Base-by-base conservation (phyloP, 2,888 invertebrate genomes). In the Coelinius sp. region DNA sequence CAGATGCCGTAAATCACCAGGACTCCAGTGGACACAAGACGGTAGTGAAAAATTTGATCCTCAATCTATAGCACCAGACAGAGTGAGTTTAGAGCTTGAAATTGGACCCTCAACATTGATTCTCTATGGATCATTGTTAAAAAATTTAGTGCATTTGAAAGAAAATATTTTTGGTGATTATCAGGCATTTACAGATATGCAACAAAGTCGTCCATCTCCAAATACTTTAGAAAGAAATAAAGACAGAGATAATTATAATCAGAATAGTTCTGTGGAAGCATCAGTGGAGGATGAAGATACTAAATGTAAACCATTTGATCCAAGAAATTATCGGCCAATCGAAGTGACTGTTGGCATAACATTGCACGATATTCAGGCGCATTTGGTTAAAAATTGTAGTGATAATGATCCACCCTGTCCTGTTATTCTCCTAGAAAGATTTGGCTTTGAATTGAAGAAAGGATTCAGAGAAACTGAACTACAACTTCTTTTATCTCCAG, bases 121-220 rank as follows among this genome's bases (percentile, higher is more conserved):
- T 80, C 91, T 98, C 0, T 98, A 97, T 84, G 99, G 99, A 2
- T 94, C 97, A 17, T 93, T 98, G 6, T 90, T 99, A 35, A 92
- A 95, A 69, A 94, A 95, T 85, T 95, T 98, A 81, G 92, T 97
- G 83, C 94, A 96, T 88, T 90, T 97, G 49, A 94, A 97, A 86
- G 98, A 99, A 89, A 99, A 99, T 84, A 96, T 99, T 78, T 97
- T 99, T 86, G 99, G 99, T 0, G 97, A 97, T 88, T 96, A 97
- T 89, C 98, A 99, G 88, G 92, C 91, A 24, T 97, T 97, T 83
- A 95, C 95, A 0, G 97, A 98, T 82, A 97, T 97, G 94, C 95
- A 95, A 80, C 92, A 93, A 78, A 89, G 88, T 10, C 89, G 89
- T 38, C 89, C 91, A 0, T 90, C 88, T 4, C 85, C 89, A 35